Evolutionary conservation across 2,113 vertebrate species (phyloP), one percentile per base, ranked within the genome.

Genomic region (Oryctolagus cuniculus): DNA sequence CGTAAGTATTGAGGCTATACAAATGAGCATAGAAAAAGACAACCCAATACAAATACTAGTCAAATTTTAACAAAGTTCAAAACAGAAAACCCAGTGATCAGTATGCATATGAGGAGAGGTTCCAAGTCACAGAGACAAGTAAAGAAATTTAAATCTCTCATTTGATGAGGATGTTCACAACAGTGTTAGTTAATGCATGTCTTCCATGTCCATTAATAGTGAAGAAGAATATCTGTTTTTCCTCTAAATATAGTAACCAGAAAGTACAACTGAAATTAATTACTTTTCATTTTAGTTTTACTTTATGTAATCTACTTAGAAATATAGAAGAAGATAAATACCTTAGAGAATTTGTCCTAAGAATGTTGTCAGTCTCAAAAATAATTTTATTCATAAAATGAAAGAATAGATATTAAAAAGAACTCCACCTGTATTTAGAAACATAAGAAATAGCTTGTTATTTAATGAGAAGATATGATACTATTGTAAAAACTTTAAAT

Each of bases 321-420:
- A 69, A 51, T 51, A 69, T 5, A 70, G 13, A 19, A n/a, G 19
- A 87, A 9, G 49, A 69, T 49, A 34, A 4, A 63, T 25, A 22
- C 49, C 51, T 22, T 34, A 69, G 51, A 16, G 22, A 63, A 38
- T 75, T 67, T 69, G 21, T 70, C 63, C 11, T 19, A 95, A 75
- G 31, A 77, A 6, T 53, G 6, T 70, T 90, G 36, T 87, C n/a
- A 29, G 8, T 13, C 61, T n/a, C 3, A 70, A 63, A 74, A 81
- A 67, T 27, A 49, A 10, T 81, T 87, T 81, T 70, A 70, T 63
- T 3, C 9, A 21, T 49, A 87, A 70, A 93, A 69, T 15, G 27
- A 74, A 74, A 89, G 21, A 80, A 82, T 93, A 70, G 17, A 10
- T 72, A 58, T 44, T 92, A n/a, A 74, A 53, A 87, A 34, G 31